A percentile compares a stretch with the other conserved stretches of the same genome.
Evolutionary conservation across 2,797 vertebrate genomes (phyloP).

Genomic region (Sphaeramia orbicularis): DNA sequence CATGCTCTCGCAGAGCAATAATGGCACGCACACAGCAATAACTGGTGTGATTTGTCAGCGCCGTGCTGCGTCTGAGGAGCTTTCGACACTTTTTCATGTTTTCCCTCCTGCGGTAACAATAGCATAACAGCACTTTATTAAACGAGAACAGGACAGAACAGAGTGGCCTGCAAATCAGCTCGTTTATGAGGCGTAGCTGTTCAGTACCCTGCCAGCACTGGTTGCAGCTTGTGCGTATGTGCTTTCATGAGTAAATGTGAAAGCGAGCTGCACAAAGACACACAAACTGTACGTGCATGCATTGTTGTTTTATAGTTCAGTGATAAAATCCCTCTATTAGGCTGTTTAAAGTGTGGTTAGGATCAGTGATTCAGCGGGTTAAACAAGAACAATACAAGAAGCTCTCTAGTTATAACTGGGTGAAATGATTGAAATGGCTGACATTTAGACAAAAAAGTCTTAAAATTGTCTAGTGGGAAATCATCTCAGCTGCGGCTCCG

Average conservation of each 20-base stretch:
- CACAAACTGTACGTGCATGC: constrained; percentile 1
- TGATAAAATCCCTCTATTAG: constrained; percentile 22
- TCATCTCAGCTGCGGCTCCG: constrained; percentile 58
- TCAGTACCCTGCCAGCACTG: constrained; percentile 49
- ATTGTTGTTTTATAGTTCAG: constrained; percentile 44
- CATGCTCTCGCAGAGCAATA: constrained; percentile 54
- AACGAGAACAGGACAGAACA: constrained; percentile 75
- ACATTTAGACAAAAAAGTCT: constrained; percentile 49
- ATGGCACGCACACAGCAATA: constrained; percentile 67
- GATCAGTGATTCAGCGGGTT: constrained; percentile 25
- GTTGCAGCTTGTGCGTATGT: constrained; percentile 31
- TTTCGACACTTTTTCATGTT: constrained; percentile 76
- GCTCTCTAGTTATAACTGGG: constrained; percentile 44
- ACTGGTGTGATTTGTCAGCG: constrained; percentile 78
- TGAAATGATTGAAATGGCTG: constrained; percentile 62
- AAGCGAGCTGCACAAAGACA: constrained; percentile 1
- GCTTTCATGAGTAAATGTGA: constrained; percentile 12
- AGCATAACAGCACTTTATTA: constrained; percentile 77
- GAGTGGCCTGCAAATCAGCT: constrained; percentile 76
- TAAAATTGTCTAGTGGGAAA: constrained; percentile 62
- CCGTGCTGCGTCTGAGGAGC: constrained; percentile 69
- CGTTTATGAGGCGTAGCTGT: constrained; percentile 74
- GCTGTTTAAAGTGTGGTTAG: constrained; percentile 14
- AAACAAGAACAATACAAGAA: constrained; percentile 27
- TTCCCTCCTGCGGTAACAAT: constrained; percentile 76